A percentile compares a stretch with the other conserved stretches of the same genome.
phyloP scores from a whole-genome alignment of 2,888 invertebrate genomes.

The Nomada ruficornis region DNA sequence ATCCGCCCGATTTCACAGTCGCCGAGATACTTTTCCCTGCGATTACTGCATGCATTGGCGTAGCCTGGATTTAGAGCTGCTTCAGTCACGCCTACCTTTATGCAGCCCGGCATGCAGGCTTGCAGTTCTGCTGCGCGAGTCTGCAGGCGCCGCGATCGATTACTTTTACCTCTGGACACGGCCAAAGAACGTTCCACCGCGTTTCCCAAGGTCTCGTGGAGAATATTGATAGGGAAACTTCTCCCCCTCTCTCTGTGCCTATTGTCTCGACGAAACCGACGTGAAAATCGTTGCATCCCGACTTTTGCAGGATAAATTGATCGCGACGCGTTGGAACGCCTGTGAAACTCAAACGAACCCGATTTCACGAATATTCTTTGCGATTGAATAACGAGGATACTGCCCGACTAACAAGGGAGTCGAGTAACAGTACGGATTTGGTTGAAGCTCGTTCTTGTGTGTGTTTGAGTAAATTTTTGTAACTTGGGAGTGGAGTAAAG shows the following conservation, averaged over 20 bases:
- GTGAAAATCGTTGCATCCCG: conserved; percentile 5
- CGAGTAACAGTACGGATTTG: neutral
- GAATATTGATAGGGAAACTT: conserved; percentile 53
- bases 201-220: conserved; percentile 58
- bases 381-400: neutral
- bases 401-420: neutral
- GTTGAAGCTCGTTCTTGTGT: neutral
- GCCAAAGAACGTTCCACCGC: conserved; percentile 58
- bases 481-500: neutral
- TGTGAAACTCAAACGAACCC: neutral
- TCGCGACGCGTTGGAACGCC: neutral
- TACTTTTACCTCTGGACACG: conserved; percentile 68
- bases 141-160: conserved; percentile 72
- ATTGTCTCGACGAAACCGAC: conserved; percentile 18
- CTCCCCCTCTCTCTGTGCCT: conserved; percentile 1
- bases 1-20: conserved; percentile 14
- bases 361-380: neutral
- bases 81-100: conserved; percentile 67
- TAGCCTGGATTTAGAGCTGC: conserved; percentile 48
- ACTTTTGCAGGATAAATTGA: neutral
- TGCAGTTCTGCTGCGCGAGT: conserved; percentile 68
- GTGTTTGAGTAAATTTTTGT: neutral
- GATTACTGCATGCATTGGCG: conserved; percentile 39
- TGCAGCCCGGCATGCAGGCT: conserved; percentile 67
- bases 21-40: neutral